Base-by-base conservation (phyloP, 2,797 vertebrate genomes). In the Sebastes vulpes region DNA sequence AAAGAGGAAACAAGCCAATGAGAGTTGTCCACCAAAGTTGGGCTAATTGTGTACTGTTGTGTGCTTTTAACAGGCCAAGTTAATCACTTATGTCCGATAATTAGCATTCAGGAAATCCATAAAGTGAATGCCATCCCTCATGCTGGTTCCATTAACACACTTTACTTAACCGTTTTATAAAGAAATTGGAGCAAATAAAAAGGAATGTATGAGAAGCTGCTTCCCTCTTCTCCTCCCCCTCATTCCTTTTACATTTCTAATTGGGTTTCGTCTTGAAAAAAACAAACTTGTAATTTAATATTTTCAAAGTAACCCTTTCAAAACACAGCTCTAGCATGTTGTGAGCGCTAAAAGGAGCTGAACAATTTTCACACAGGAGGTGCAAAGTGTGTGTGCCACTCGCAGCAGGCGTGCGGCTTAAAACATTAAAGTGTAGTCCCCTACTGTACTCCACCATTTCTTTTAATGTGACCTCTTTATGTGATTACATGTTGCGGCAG, bases 91-190 rank as follows among this genome's bases (percentile, higher is more conserved):
- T 81, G 87, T 91, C 86, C 50, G 25, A 86, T 82, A 88, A 93
- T 90, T 81, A 90, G 80, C 83, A 82, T 93, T 90, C 82, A 92
- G 86, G 90, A 92, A 93, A 93, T 92, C 79, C 89, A 61, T 91
- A 93, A 91, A 93, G 79, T 54, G 52, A 82, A 92, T 91, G 75
- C 75, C 81, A 88, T 92, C 82, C 61, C 59, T 90, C 93, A 92
- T 74, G 73, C 82, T 84, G 91, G 87, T 91, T 91, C 68, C 90
- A 86, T 92, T 82, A 90, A 90, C 79, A 79, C 81, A 72, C 79
- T 84, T 84, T 61, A 73, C 78, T 81, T 84, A 66, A 85, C 42
- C 16, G 12, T 82, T 81, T 81, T 89, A 73, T 64, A 73, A 79
- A 53, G 80, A 46, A 80, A 35, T 75, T 68, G 23, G 68, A 65